These are phyloP conservation scores for Magallana nippona DNA, from an alignment of 2,888 invertebrate genomes.

Conservation along the genomic window DNA sequence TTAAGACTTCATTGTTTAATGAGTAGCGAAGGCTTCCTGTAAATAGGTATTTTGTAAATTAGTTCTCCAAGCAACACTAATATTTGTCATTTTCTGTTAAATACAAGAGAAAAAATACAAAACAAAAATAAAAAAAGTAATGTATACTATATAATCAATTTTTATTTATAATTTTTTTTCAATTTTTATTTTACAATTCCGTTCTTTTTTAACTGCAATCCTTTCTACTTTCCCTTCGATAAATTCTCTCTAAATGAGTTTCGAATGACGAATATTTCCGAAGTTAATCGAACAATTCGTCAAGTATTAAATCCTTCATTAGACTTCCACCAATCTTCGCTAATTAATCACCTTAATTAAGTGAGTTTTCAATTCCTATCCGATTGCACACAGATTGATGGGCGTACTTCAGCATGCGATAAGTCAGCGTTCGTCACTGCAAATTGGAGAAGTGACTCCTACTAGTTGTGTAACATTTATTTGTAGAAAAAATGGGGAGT, in stretches of 20 bases:
- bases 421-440: not conserved
- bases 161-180: no score
- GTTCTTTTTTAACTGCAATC: not conserved
- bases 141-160: no score
- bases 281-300: conserved; percentile 24
- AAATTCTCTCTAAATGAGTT: not conserved
- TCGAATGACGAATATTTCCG: conserved; percentile 27
- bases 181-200: no score
- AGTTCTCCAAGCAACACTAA: no score
- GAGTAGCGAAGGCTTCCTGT: no score
- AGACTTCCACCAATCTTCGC: conserved; percentile 10
- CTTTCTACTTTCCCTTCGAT: not conserved
- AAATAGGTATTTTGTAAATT: no score
- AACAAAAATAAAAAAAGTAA: no score
- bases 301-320: conserved; percentile 27
- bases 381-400: not conserved
- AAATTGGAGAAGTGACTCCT: not conserved
- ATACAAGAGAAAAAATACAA: no score
- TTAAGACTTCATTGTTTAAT: no score
- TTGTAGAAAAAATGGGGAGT: no score
- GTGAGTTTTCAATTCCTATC: conserved; percentile 22
- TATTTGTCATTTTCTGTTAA: no score
- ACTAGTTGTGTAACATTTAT: not conserved
- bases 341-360: conserved; percentile 32
- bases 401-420: not conserved